Evolutionary conservation across 2,797 vertebrate species (phyloP), one percentile per base, ranked within the genome.

Genomic region (Ceryle rudis): DNA sequence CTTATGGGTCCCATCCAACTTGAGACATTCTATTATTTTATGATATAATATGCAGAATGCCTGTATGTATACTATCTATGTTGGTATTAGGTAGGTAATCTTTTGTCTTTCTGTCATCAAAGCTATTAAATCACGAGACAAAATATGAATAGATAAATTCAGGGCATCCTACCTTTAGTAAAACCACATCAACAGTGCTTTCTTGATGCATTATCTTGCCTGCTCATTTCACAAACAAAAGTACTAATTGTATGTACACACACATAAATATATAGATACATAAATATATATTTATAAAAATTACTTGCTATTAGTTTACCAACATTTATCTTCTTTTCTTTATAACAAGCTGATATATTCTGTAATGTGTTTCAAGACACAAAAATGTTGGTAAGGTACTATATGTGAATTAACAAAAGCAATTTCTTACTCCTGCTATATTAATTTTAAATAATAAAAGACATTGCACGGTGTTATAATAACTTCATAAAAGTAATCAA

Each of bases 181-280:
- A 81, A 81, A 81, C 1, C 55, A 66, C 42, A 44, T 5, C 9
- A 78, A 31, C 29, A 42, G 31, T 75, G 46, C 37, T 86, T 91
- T 18, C 79, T n/a, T 42, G 11, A 12, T 67, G 44, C 67, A 86
- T 44, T 81, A 44, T 49, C 47, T 87, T 5, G 0, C 17, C 69
- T 90, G 41, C n/a, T 92, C 28, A 54, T 80, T 58, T 65, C 33
- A 90, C 64, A 81, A 57, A 54, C 26, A 74, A 25, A 80, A 46
- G 33, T 65, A 69, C 4, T 15, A 65, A 14, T 13, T 74, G 4
- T 7, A 14, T 13, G 46, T 25, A 31, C 44, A 86, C 15, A 22
- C 0, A 28, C 1, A 41, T 5, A 44, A 1, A 31, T 15, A 58
- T 10, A 29, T 1, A 41, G 39, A 44, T 6, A 71, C 4, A 51